These are phyloP conservation scores for Barbus barbus DNA, from an alignment of 2,113 vertebrate genomes.

Conservation along the genomic window DNA sequence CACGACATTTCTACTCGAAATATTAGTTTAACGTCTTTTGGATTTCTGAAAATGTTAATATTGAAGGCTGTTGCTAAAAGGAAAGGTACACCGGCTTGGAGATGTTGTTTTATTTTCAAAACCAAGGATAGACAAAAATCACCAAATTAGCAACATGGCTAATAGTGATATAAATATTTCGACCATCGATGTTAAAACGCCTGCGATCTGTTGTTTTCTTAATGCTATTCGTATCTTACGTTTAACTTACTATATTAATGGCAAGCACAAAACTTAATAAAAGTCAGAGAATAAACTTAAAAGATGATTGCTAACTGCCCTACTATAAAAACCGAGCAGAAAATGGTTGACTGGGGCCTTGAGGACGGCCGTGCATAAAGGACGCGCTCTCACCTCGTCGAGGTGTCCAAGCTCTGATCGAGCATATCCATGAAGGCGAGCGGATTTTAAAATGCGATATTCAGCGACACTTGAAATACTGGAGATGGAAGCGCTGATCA, in stretches of 20 bases:
- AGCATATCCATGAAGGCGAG: constrained; percentile 85
- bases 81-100: background rate
- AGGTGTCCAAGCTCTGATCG: constrained; percentile 87
- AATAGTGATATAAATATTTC: constrained; percentile 26
- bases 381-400: constrained; percentile 81
- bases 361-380: constrained; percentile 60
- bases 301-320: constrained; percentile 45
- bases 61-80: background rate
- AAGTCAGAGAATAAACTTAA: constrained; percentile 7
- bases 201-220: background rate
- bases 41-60: background rate
- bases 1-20: background rate
- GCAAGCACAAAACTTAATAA: constrained; percentile 24
- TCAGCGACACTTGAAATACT: constrained; percentile 72
- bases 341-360: constrained; percentile 50
- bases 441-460: constrained; percentile 66
- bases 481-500: constrained; percentile 85
- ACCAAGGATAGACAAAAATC: background rate
- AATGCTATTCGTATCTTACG: background rate
- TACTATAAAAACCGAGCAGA: constrained; percentile 37
- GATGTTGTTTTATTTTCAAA: background rate
- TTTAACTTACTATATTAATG: background rate
- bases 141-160: constrained; percentile 34
- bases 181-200: background rate
- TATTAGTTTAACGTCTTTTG: background rate